Evolutionary conservation across 2,888 invertebrate genomes (phyloP).

Genomic region (Drosophila kuntzei): DNA sequence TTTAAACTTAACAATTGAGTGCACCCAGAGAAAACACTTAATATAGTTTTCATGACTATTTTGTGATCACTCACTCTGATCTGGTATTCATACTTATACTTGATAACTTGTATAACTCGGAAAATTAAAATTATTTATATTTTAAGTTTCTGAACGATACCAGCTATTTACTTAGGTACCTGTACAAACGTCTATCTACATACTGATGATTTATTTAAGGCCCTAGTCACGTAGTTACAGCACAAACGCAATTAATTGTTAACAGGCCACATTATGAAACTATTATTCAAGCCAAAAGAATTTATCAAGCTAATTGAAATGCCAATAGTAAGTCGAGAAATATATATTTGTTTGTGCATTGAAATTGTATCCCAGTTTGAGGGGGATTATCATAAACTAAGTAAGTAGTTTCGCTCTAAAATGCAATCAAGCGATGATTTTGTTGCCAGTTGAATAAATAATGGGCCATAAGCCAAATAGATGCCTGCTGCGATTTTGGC

Average conservation of each 20-base stretch:
- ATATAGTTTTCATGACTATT: too few species aligned
- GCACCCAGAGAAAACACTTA: too few species aligned
- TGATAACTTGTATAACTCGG: too few species aligned
- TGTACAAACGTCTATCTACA: too few species aligned
- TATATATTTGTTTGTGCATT: constrained; percentile 9
- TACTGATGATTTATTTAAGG: background rate
- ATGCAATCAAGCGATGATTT: constrained; percentile 56
- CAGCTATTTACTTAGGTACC: background rate
- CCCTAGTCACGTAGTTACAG: constrained; percentile 24
- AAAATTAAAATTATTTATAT: background rate
- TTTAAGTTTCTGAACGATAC: background rate
- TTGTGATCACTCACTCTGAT: too few species aligned
- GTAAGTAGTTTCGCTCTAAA: constrained; percentile 53
- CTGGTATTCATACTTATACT: too few species aligned
- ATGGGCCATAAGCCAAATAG: constrained; percentile 39
- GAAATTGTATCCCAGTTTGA: constrained; percentile 5
- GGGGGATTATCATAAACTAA: constrained; percentile 48
- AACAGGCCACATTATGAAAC: constrained; percentile 11
- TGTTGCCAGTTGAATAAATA: constrained; percentile 47
- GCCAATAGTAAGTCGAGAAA: constrained; percentile 2
- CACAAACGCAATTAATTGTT: constrained; percentile 10
- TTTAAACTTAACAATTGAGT: too few species aligned
- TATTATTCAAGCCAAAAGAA: background rate
- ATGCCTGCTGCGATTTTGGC: constrained; percentile 48
- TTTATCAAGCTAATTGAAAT: constrained; percentile 34